Base-by-base conservation (phyloP, 1,140 invertebrate species). In the Phocides pigmalion region DNA sequence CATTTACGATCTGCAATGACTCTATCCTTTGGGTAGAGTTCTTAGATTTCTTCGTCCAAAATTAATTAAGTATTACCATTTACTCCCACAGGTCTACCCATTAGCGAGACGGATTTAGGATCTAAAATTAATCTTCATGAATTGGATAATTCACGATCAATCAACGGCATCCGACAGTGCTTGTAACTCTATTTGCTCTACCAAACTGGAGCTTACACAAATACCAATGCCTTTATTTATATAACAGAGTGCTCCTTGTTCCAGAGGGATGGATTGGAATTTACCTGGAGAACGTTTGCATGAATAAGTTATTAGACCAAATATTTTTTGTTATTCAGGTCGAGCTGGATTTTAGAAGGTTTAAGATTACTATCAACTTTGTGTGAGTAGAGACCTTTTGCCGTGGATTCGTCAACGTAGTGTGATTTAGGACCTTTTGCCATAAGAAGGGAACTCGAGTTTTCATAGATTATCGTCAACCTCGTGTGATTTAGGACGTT, bases 301-400 rank as follows among this genome's bases (percentile, higher is more conserved):
- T 51, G 47, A 35, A 51, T 51, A 51, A 51, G 25, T 35, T 35
- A 51, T 14, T 51, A 51, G 47, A n/a, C 25, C 47, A 51, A 51
- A 35, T 28, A 15, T 51, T 49, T 28, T 51, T 51, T 51, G 47
- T 51, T 51, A 51, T 17, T 51, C 20, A 5, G 16, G 5, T 16
- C 6, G 12, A 39, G n/a, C 2, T 12, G 35, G 35, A 39, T 39
- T 39, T 39, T 4, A 4, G 35, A 11, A 14, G 28, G 28, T 32
- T 32, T 32, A 32, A 32, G 28, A 11, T 32, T 32, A 11, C 28
- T 22, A n/a, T n/a, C n/a, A n/a, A n/a, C n/a, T 22, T 22, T 22
- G 20, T 22, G n/a, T n/a, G n/a, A 22, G 20, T 22, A 5, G 20
- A 5, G 20, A 22, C 2, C 2, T 22, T 22, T 22, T 22, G n/a